These are phyloP conservation scores for Pterophyllum scalare DNA, from an alignment of 2,113 vertebrate species.

Conservation along the genomic window DNA sequence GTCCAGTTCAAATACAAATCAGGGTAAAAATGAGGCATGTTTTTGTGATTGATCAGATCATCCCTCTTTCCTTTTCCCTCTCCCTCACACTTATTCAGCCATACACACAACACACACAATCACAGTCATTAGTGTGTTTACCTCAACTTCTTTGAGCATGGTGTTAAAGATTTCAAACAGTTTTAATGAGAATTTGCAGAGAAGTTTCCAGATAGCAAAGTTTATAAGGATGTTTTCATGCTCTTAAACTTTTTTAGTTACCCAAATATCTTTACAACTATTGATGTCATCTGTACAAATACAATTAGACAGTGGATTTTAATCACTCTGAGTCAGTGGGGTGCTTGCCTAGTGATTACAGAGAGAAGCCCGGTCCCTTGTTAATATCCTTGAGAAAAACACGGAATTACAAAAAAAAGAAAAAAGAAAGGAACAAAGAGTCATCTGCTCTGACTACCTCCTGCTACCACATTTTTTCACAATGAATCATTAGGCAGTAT, in stretches of 20 bases:
- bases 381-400: slow-evolving; percentile 23
- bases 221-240: slow-evolving; percentile 49
- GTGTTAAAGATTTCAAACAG: slow-evolving; percentile 56
- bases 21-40: slow-evolving; percentile 62
- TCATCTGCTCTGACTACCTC: not conserved
- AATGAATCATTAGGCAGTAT: not conserved
- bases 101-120: slow-evolving; percentile 56
- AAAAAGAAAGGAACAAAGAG: not conserved
- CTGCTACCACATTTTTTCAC: slow-evolving; percentile 2
- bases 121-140: slow-evolving; percentile 77
- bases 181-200: slow-evolving; percentile 74
- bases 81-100: slow-evolving; percentile 5
- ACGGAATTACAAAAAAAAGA: not conserved
- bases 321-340: slow-evolving; percentile 47
- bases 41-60: slow-evolving; percentile 63
- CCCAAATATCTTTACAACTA: slow-evolving; percentile 41
- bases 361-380: not conserved
- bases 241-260: slow-evolving; percentile 27
- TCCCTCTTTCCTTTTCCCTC: not conserved
- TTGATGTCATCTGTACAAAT: slow-evolving; percentile 49
- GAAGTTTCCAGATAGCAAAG: slow-evolving; percentile 51
- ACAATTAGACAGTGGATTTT: slow-evolving; percentile 62
- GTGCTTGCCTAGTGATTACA: slow-evolving; percentile 20
- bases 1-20: slow-evolving; percentile 72
- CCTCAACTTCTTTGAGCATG: slow-evolving; percentile 54